Conservation (phyloP, 2,797 vertebrate species). For the Perdix hodgsoniae region DNA sequence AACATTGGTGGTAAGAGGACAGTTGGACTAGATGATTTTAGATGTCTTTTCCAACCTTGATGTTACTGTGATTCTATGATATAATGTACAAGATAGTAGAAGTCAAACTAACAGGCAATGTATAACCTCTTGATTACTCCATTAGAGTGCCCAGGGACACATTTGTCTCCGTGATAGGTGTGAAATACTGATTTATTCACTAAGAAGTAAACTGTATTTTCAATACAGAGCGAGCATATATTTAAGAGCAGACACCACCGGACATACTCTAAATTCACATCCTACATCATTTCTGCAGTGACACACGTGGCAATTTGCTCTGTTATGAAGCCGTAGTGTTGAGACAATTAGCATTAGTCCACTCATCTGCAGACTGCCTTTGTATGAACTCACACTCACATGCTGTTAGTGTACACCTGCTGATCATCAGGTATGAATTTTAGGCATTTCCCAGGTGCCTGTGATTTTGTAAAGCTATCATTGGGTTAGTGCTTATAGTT, state of each 20-base stretch:
- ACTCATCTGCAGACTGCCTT: background rate
- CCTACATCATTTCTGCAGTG: background rate
- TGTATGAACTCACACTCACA: background rate
- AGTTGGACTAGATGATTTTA: no score
- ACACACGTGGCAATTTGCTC: accelerated
- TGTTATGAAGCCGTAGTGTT: background rate
- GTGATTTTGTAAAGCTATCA: background rate
- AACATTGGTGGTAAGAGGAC: no score
- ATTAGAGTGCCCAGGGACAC: background rate
- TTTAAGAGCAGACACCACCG: background rate
- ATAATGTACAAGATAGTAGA: background rate
- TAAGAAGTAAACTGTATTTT: slow-evolving; percentile 5
- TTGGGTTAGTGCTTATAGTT: background rate
- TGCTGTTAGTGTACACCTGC: background rate
- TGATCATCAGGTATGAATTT: background rate
- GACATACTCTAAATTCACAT: background rate
- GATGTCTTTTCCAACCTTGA: no score
- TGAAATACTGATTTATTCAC: slow-evolving; percentile 17
- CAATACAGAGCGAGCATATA: background rate
- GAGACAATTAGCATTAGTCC: background rate
- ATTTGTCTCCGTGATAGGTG: background rate
- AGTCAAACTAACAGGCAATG: background rate
- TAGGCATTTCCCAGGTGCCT: background rate
- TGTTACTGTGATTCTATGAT: background rate
- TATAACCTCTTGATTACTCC: background rate